A percentile compares a stretch with the other conserved stretches of the same genome.
These are phyloP conservation scores for Anoplophora glabripennis DNA, from an alignment of 1,140 invertebrate genomes.

Conservation along the genomic window DNA sequence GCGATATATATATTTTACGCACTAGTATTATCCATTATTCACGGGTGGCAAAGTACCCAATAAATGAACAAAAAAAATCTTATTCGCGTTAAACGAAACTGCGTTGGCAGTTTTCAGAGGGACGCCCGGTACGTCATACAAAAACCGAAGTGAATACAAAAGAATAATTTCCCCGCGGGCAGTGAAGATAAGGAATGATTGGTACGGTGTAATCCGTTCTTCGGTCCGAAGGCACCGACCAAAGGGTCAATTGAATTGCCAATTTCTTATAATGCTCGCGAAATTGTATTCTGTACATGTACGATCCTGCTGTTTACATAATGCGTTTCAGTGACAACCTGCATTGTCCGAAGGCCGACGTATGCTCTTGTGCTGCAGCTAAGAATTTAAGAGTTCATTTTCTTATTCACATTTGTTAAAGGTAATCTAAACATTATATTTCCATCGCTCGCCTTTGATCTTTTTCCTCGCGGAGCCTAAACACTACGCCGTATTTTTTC, in stretches of 20 bases:
- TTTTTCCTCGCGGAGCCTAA: background rate
- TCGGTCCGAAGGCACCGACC: slow-evolving; percentile 22
- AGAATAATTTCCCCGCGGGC: slow-evolving; percentile 7
- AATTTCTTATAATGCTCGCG: slow-evolving; percentile 41
- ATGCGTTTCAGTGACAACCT: slow-evolving; percentile 32
- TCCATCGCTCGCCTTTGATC: background rate
- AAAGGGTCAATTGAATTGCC: slow-evolving; percentile 42
- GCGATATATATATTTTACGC: too few relatives aligned
- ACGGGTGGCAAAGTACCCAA: too few relatives aligned
- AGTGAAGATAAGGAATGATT: slow-evolving; percentile 11
- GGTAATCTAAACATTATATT: background rate
- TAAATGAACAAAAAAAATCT: too few relatives aligned
- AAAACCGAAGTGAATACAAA: slow-evolving; percentile 5
- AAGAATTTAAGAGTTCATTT: slow-evolving; percentile 25
- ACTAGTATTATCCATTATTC: too few relatives aligned
- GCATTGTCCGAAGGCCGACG: slow-evolving; percentile 27
- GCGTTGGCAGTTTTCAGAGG: too few relatives aligned
- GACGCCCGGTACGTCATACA: too few relatives aligned
- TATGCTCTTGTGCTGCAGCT: slow-evolving; percentile 15
- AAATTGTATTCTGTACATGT: slow-evolving; percentile 42
- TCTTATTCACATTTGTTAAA: slow-evolving; percentile 1
- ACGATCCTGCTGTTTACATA: slow-evolving; percentile 38
- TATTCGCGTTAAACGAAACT: too few relatives aligned
- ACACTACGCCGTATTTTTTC: too few relatives aligned
- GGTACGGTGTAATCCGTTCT: slow-evolving; percentile 26